Evolutionary conservation across 2,888 invertebrate species (phyloP).

Genomic region (Mesopsocus fuscifrons): DNA sequence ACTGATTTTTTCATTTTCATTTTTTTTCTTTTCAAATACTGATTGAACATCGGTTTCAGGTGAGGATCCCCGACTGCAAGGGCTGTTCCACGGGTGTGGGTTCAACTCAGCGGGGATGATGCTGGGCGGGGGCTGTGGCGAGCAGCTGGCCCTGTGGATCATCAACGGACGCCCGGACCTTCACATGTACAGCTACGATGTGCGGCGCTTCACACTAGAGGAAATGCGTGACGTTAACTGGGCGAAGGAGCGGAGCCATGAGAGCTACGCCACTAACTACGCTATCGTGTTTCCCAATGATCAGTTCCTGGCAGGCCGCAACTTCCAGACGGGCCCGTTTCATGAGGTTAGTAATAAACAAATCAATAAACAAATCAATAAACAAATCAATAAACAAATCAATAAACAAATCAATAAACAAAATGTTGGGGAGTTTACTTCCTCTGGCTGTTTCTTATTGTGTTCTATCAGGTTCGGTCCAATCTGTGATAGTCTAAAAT

Average conservation of each 20-base stretch:
- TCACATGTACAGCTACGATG: conserved; percentile 74
- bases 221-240: conserved; percentile 52
- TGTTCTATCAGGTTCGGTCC: neutral
- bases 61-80: conserved; percentile 30
- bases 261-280: conserved; percentile 78
- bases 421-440: too few relatives aligned
- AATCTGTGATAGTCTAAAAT: conserved; percentile 9
- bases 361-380: neutral
- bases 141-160: conserved; percentile 75
- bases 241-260: conserved; percentile 68
- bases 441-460: neutral
- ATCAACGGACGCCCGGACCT: conserved; percentile 59
- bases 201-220: conserved; percentile 52
- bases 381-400: neutral
- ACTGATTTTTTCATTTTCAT: too few relatives aligned
- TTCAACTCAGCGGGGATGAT: conserved; percentile 87
- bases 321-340: conserved; percentile 44
- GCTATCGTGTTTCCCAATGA: conserved; percentile 64
- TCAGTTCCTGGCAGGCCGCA: conserved; percentile 62
- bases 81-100: conserved; percentile 70
- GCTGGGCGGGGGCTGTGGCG: conserved; percentile 72
- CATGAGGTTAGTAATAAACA: conserved; percentile 39
- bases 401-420: too few relatives aligned
- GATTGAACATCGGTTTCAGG: conserved; percentile 19
- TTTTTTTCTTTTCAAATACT: too few relatives aligned